These are phyloP conservation scores for Amblyraja radiata DNA, from an alignment of 2,797 vertebrate species.

Conservation along the genomic window DNA sequence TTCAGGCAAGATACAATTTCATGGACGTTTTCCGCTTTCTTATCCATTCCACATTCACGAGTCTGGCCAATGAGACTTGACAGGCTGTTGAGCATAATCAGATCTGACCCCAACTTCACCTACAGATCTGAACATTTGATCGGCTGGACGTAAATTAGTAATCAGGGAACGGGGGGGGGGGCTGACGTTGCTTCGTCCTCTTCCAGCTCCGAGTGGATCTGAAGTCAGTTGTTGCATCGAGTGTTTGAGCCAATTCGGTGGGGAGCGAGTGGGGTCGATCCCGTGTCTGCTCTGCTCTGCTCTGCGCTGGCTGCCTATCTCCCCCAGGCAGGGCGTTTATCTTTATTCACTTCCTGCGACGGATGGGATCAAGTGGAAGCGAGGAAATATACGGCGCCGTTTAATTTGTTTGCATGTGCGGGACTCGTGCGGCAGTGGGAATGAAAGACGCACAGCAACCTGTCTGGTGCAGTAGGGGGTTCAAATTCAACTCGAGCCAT, in stretches of 20 bases:
- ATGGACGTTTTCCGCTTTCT: not conserved
- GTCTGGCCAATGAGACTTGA: not conserved
- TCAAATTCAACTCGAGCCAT: not conserved
- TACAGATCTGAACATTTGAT: not conserved
- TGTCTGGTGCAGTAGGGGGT: not conserved
- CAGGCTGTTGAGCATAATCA: not conserved
- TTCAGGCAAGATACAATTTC: not conserved
- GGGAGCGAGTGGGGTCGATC: not conserved
- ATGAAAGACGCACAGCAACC: not conserved
- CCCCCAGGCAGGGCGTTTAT: not conserved
- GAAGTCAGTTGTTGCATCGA: not conserved
- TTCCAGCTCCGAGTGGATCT: not conserved
- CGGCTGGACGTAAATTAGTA: not conserved
- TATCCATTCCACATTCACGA: not conserved
- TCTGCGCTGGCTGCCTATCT: not conserved
- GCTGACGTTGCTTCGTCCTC: not conserved
- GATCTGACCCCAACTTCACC: not conserved
- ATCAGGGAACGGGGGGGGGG: not conserved
- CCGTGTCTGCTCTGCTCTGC: not conserved
- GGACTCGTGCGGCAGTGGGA: not conserved
- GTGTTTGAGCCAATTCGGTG: not conserved
- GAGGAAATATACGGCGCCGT: not conserved
- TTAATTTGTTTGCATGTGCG: not conserved
- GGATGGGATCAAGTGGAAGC: not conserved
- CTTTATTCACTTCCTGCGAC: not conserved